Evolutionary conservation across 2,113 vertebrate species (phyloP), one percentile per base, ranked within the genome.

Genomic region (Serinus canaria): DNA sequence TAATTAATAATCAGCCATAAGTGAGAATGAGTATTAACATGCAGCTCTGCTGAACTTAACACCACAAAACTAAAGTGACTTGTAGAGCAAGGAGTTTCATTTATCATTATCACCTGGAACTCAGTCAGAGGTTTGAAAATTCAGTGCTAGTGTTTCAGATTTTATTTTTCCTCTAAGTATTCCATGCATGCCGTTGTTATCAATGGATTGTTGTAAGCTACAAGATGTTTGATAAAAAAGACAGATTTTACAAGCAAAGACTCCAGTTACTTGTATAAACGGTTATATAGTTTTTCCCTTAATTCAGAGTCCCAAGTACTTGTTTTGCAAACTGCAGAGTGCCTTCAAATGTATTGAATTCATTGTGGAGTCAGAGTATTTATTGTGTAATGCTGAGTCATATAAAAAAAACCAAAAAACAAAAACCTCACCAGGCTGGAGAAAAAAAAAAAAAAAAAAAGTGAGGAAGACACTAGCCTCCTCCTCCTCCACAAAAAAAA

Each of bases 341-440:
- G 70, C 56, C 56, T 39, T 92, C 31, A 92, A 89, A 83, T 62
- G 31, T 80, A 92, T 58, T 78, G 88, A 93, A 87, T 95, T 82
- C 56, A 62, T 23, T 74, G 49, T 89, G 69, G 70, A 93, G 49
- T 49, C 39, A 83, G 75, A 92, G 73, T 92, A 86, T 83, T 93
- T 92, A 87, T 44, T 68, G 73, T 78, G 76, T 35, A 92, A 90
- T 89, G 94, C 86, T 94, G 90, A 95, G 73, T 96, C 91, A 96
- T 24, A 75, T 50, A 24, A 62, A 59, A 46, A 58, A 55, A 30
- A 46, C 13, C 31, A 68, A 41, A 5, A 41, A 41, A 41, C 39
- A 39, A 39, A 39, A 39, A 39, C 39, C 44, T 79, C 35, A 20
- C 33, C 17, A 70, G 21, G 17, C 15, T 92, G 39, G 62, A 56